These are phyloP conservation scores for Watsonalla binaria DNA, from an alignment of 2,888 invertebrate species.

Conservation along the genomic window DNA sequence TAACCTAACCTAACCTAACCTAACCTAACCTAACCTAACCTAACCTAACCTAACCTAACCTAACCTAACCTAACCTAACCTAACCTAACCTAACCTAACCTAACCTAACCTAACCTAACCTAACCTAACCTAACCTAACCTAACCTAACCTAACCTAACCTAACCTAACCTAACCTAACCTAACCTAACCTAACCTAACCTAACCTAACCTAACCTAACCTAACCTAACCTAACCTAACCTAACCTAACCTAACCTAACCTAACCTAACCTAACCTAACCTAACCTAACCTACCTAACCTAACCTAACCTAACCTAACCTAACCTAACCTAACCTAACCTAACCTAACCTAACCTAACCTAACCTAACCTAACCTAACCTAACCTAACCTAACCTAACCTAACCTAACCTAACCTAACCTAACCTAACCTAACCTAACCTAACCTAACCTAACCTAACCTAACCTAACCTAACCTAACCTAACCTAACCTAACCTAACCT, in stretches of 20 bases:
- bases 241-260: slow-evolving; percentile 12
- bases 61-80: slow-evolving; percentile 10
- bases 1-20: slow-evolving; percentile 14
- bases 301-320: slow-evolving; percentile 15
- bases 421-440: slow-evolving; percentile 11
- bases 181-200: slow-evolving; percentile 14
- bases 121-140: slow-evolving; percentile 7
- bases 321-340: slow-evolving; percentile 9
- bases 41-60: slow-evolving; percentile 10
- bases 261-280: slow-evolving; percentile 16
- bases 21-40: slow-evolving; percentile 10
- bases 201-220: slow-evolving; percentile 14
- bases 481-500: slow-evolving; percentile 14
- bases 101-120: slow-evolving; percentile 10
- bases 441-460: slow-evolving; percentile 13
- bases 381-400: slow-evolving; percentile 11
- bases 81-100: slow-evolving; percentile 10
- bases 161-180: slow-evolving; percentile 14
- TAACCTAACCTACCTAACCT: slow-evolving; percentile 18
- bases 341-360: slow-evolving; percentile 12
- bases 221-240: slow-evolving; percentile 15
- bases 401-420: slow-evolving; percentile 13
- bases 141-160: slow-evolving; percentile 14
- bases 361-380: slow-evolving; percentile 11
- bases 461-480: slow-evolving; percentile 11